A percentile compares a stretch with the other conserved stretches of the same genome.
These are phyloP conservation scores for Chromobotia macracanthus DNA, from an alignment of 2,797 vertebrate genomes.

Conservation along the genomic window DNA sequence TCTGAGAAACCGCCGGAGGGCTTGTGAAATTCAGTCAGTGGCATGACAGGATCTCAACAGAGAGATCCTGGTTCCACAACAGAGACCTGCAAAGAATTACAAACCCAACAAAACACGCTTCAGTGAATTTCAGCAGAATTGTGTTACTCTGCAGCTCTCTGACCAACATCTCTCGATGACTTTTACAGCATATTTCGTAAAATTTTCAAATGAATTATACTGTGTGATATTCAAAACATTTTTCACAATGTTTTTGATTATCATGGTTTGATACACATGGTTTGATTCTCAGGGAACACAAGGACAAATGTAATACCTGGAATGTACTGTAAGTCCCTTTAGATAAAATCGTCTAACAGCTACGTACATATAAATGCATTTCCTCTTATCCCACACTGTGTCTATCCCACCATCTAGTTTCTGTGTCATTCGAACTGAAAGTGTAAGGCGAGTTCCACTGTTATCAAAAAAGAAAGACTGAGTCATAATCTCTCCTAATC, in stretches of 20 bases:
- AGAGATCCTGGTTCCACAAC: constrained; percentile 3
- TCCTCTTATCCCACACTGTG: background rate
- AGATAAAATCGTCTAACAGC: too few species aligned
- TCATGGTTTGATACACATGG: too few species aligned
- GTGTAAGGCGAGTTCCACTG: background rate
- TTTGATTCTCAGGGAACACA: too few species aligned
- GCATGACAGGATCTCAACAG: constrained; percentile 41
- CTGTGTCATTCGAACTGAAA: background rate
- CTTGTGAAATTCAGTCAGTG: constrained; percentile 61
- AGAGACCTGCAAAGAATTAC: constrained; percentile 32
- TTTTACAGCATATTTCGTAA: background rate
- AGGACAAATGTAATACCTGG: too few species aligned
- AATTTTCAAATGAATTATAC: background rate
- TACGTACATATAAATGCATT: background rate
- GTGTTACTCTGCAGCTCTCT: background rate
- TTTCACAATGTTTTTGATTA: background rate
- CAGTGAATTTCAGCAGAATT: background rate
- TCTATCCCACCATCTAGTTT: constrained; percentile 1
- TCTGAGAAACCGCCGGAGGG: constrained; percentile 54
- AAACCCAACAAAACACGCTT: constrained; percentile 9
- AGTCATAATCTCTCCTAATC: background rate
- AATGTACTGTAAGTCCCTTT: too few species aligned
- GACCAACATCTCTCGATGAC: background rate
- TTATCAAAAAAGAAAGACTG: background rate
- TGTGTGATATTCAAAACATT: background rate